These are phyloP conservation scores for Pterobdella sp. DNA, from an alignment of 2,888 invertebrate genomes.

Conservation along the genomic window DNA sequence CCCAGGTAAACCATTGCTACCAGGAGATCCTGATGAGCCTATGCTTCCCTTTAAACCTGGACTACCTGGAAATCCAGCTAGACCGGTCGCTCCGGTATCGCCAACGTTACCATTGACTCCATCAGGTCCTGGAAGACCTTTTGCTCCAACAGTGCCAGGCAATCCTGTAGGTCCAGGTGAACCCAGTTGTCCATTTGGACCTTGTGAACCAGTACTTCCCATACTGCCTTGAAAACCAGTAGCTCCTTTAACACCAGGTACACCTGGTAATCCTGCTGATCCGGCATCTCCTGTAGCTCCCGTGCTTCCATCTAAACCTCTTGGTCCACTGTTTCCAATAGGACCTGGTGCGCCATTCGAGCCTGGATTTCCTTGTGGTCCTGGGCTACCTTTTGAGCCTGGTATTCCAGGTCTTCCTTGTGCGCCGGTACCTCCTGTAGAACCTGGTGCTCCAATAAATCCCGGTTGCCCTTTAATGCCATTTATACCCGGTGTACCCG, in stretches of 20 bases:
- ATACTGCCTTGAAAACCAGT: slow-evolving; percentile 27
- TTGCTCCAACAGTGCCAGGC: slow-evolving; percentile 24
- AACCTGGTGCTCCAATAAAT: not conserved
- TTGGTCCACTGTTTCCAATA: slow-evolving; percentile 27
- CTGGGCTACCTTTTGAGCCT: no score
- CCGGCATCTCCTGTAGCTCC: slow-evolving; percentile 15
- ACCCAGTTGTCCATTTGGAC: slow-evolving; percentile 25
- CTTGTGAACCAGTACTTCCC: slow-evolving; percentile 32
- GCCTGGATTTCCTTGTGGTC: slow-evolving; percentile 28
- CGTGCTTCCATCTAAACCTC: slow-evolving; percentile 12
- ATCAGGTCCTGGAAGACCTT: slow-evolving; percentile 28
- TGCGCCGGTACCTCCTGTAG: slow-evolving; percentile 19
- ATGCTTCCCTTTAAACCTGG: slow-evolving; percentile 30
- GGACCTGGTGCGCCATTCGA: no score
- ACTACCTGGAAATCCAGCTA: not conserved
- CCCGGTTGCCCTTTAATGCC: not conserved
- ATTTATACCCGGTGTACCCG: not conserved
- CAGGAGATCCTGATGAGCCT: slow-evolving; percentile 32
- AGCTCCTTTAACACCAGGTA: slow-evolving; percentile 19
- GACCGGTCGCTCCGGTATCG: not conserved
- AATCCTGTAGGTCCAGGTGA: slow-evolving; percentile 24
- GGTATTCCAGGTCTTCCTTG: slow-evolving; percentile 23
- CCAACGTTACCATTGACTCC: slow-evolving; percentile 20
- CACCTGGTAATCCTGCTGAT: slow-evolving; percentile 21
- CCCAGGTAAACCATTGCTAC: slow-evolving; percentile 24